Evolutionary conservation across 2,113 vertebrate species (phyloP).

Genomic region (Drymodes brunneopygia): DNA sequence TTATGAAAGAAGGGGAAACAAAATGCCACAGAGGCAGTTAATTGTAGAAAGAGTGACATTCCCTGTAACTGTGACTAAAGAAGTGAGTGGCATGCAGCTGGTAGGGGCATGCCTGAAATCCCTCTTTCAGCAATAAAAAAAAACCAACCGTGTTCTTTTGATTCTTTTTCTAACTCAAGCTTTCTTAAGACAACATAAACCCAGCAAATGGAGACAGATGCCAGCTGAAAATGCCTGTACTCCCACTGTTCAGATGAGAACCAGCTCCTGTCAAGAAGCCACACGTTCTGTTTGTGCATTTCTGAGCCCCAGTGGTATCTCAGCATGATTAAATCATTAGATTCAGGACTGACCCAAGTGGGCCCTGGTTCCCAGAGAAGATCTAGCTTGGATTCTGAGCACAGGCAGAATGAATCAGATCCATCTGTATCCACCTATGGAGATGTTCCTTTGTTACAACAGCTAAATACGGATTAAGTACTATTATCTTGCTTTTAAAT

Average conservation of each 20-base stretch:
- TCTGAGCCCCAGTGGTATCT: not conserved
- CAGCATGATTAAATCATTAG: not conserved
- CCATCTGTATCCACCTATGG: not conserved
- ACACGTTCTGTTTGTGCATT: not conserved
- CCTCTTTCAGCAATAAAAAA: not conserved
- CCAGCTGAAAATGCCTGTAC: not conserved
- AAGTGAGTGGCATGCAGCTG: not conserved
- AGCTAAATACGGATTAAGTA: not conserved
- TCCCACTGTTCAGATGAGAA: fast-evolving
- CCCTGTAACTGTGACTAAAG: not conserved
- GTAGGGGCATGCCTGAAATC: not conserved
- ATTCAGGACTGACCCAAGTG: not conserved
- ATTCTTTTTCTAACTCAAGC: not conserved
- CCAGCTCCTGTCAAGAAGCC: not conserved
- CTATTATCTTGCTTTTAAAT: not conserved
- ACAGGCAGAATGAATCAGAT: not conserved
- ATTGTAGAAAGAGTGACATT: not conserved
- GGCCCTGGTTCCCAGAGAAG: not conserved
- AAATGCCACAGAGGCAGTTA: not conserved
- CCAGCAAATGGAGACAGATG: not conserved
- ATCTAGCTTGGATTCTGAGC: not conserved
- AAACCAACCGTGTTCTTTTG: not conserved
- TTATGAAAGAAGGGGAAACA: not conserved
- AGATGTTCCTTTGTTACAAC: not conserved
- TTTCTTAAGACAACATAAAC: not conserved